Evolutionary conservation across 2,888 invertebrate species (phyloP), one percentile per base, ranked within the genome.

Genomic region (Gortyna flavago): DNA sequence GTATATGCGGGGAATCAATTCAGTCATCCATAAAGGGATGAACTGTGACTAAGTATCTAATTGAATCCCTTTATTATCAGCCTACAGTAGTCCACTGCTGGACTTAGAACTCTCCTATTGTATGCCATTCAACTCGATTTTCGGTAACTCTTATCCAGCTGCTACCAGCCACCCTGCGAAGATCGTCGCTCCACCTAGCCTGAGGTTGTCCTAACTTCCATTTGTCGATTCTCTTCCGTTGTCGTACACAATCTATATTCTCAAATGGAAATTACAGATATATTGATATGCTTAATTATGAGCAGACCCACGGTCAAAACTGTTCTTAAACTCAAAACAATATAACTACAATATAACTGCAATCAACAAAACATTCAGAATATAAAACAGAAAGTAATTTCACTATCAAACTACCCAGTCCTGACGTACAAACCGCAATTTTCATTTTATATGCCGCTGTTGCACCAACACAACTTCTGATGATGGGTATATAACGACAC

Each of bases 361-460:
- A 48, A n/a, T 32, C 13, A 62, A 16, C 35, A n/a, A 81, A 72
- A 65, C 66, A 76, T 59, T 82, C 29, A 73, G 51, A 74, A 82
- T 82, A 82, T 72, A 77, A 77, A 84, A 83, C 69, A 70, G 32
- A 79, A 83, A 54, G 65, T 83, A 29, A 86, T 83, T 84, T 66
- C 64, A 65, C 54, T 74, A 76, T 83, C 72, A 77, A 79, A 68
- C 77, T 75, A 72, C 57, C 70, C 81, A 75, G 66, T 70, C 54
- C 70, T 82, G 76, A 41, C 74, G 73, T 57, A n/a, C 83, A 32
- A 77, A 70, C 71, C 69, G 74, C 74, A 79, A 85, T 79, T 78
- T 77, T 51, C 69, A 75, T 75, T 64, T 70, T 72, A 71, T 59
- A 68, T 69, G 51, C 65, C 29, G 59, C 32, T 70, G 71, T 78